Base-by-base conservation (phyloP, 2,888 invertebrate species). In the Parnassius orleans region DNA sequence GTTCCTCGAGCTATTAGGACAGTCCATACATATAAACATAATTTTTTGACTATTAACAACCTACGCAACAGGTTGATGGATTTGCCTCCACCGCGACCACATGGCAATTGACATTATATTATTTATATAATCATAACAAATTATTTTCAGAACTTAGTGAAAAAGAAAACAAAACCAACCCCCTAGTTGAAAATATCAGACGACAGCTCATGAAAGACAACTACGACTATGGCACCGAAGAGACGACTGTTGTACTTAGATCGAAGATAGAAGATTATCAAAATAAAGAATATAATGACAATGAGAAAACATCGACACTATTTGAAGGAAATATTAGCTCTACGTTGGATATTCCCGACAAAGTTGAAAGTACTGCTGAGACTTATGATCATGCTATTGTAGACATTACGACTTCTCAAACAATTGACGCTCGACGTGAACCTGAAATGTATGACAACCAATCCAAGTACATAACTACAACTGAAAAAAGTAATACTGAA, bases 171-270 rank as follows among this genome's bases (percentile, higher is more conserved):
- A 56, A 54, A n/a, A 58, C 66, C 1, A 58, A 58, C 46, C 44
- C 19, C 11, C 55, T 65, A 9, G 52, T 65, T 3, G 59, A 64
- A 57, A 57, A 60, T 10, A 65, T 83, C 24, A 75, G 81, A 0
- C 71, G 76, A 7, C 75, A 81, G 61, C 74, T 84, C 33, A 81
- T 80, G 76, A 60, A 66, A 2, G 71, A 83, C 63, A 84, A 84
- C 72, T 83, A 84, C 63, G 84, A 84, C 67, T 85, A 85, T 65
- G 64, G 69, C 64, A 61, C 71, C 0, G 53, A 65, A 5, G 69
- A 67, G 12, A 19, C 46, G 14, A 15, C 47, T n/a, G 41, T 19
- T 42, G 11, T 46, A 2, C 43, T 51, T 12, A 19, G 11, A 63
- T 12, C 12, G 3, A 9, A 43, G 9, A 44, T 19, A 2, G 51